A percentile compares a stretch with the other conserved stretches of the same genome.
phyloP scores from a whole-genome alignment of 92 coral and sea anemone species.

The Phenganax subtilis region DNA sequence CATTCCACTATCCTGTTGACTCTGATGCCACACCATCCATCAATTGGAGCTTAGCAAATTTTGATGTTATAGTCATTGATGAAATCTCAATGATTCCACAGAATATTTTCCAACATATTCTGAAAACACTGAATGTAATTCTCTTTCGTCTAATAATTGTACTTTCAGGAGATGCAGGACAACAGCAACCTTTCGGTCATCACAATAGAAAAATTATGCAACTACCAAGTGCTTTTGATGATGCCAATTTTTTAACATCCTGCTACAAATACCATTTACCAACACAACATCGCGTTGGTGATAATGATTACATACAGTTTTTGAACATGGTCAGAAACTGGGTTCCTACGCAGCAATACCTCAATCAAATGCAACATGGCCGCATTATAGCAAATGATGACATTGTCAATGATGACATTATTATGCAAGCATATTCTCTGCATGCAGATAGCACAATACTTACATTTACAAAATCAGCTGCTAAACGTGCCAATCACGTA shows the following conservation, averaged over 20 bases:
- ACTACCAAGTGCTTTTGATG: constrained; percentile 6
- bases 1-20: constrained; percentile 16
- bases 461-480: constrained; percentile 7
- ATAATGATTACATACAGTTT: neutral
- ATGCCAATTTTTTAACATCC: neutral
- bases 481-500: neutral
- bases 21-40: neutral
- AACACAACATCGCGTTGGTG: constrained; percentile 10
- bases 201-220: neutral
- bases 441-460: neutral
- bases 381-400: neutral
- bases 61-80: constrained; percentile 16
- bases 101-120: neutral
- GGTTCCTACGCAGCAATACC: constrained; percentile 5
- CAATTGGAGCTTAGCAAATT: constrained; percentile 6
- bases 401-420: neutral
- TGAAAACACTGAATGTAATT: neutral
- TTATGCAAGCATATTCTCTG: neutral
- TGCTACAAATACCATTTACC: neutral
- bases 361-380: constrained; percentile 6
- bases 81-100: constrained; percentile 28
- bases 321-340: constrained; percentile 10
- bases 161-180: too few species aligned
- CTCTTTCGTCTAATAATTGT: neutral
- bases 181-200: too few species aligned